Base-by-base conservation (phyloP, 2,888 invertebrate genomes). In the Drymonia ruficornis region DNA sequence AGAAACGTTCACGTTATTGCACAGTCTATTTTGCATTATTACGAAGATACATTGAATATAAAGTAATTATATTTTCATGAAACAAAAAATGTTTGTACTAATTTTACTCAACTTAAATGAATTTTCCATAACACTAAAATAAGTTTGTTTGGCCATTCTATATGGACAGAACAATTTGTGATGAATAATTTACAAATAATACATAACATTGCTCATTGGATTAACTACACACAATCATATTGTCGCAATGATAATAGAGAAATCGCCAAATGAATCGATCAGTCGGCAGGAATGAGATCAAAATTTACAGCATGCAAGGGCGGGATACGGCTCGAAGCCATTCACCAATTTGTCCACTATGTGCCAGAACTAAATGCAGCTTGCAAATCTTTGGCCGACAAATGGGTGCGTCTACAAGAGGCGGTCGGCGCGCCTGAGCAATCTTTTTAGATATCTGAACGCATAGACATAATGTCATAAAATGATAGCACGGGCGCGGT, bases 261-360 rank as follows among this genome's bases (percentile, higher is more conserved):
- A 48, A 52, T 55, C 54, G 61, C 59, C 57, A 61, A 67, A 34
- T 63, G 61, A 67, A 56, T 58, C 40, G 54, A 50, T 67, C 78
- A 76, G 80, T 83, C 80, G 77, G 80, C 81, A 78, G 77, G 72
- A 78, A 80, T 89, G 90, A 90, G 89, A 89, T 90, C 90, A 84
- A 81, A 82, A 79, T 68, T 79, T 70, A 79, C 74, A 72, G 66
- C 65, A 60, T 63, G 56, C 49, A 56, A 53, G 53, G 53, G 66
- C 52, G 49, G 49, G 23, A 23, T 28, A 12, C 49, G 16, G 34
- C 19, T 44, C n/a, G 9, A 46, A 13, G 8, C 18, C 45, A 28
- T 28, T 15, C 5, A 28, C 6, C n/a, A n/a, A 13, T 2, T 2
- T 19, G 12, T 18, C 13, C 3, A 6, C 19, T 9, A 1, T 42